Conservation (phyloP, 2,797 vertebrate genomes). For the Sebastes cheni region DNA sequence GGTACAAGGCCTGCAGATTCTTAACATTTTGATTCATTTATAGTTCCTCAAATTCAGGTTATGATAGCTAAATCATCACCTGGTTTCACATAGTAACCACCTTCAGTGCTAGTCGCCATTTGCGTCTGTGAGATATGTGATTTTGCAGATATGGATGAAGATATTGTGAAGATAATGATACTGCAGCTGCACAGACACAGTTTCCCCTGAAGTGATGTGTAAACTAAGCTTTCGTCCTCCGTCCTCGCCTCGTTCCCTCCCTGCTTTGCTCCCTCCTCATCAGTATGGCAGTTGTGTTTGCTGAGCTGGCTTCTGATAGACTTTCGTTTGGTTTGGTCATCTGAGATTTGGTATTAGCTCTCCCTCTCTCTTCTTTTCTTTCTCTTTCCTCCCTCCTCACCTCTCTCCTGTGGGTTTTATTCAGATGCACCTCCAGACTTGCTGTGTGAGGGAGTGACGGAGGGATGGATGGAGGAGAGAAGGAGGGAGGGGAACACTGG, state of each 20-base stretch:
- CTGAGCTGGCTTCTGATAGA: slow-evolving; percentile 67
- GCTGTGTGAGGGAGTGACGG: slow-evolving; percentile 32
- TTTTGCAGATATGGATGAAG: not conserved
- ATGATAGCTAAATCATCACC: not conserved
- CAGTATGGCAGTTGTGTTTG: slow-evolving; percentile 64
- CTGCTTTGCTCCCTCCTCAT: slow-evolving; percentile 44
- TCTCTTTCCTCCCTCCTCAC: not conserved
- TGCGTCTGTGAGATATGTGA: not conserved
- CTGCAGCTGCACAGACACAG: slow-evolving; percentile 6
- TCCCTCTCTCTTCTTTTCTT: not conserved
- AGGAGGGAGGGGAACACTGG: slow-evolving; percentile 29
- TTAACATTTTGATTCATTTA: not conserved
- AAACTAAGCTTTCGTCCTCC: slow-evolving; percentile 11
- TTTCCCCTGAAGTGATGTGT: slow-evolving; percentile 9
- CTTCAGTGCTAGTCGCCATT: not conserved
- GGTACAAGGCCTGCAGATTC: not conserved
- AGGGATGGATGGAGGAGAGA: slow-evolving; percentile 23
- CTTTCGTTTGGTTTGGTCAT: slow-evolving; percentile 59
- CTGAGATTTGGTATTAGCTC: slow-evolving; percentile 63
- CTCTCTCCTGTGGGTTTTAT: slow-evolving; percentile 44
- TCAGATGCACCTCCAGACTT: slow-evolving; percentile 41
- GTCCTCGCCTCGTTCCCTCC: slow-evolving; percentile 9
- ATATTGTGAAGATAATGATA: not conserved
- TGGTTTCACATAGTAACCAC: not conserved
- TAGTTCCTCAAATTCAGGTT: not conserved